A percentile compares a stretch with the other conserved stretches of the same genome.
Conservation (phyloP, 2,113 vertebrate genomes). For the Charadrius vociferus region DNA sequence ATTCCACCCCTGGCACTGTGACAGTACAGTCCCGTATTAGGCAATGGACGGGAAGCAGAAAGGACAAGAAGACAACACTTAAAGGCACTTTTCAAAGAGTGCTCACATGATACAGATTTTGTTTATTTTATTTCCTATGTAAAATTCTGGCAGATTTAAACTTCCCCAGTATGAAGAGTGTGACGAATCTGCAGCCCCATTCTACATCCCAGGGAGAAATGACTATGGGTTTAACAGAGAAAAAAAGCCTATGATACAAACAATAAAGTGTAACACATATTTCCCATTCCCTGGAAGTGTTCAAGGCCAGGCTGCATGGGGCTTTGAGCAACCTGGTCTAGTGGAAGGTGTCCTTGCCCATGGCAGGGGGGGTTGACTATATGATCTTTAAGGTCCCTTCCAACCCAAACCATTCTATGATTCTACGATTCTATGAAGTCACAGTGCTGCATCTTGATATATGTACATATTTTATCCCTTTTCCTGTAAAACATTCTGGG, state of each 20-base stretch:
- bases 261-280: not conserved
- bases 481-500: not conserved
- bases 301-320: not conserved
- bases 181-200: not conserved
- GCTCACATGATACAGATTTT: not conserved
- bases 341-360: not conserved
- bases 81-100: not conserved
- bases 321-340: not conserved
- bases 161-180: not conserved
- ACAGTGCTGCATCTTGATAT: not conserved
- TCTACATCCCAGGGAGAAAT: not conserved
- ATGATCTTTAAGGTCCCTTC: not conserved
- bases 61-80: not conserved
- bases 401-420: not conserved
- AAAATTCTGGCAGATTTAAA: not conserved
- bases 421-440: not conserved
- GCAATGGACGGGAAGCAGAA: not conserved
- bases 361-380: not conserved
- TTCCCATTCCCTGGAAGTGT: not conserved
- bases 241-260: not conserved
- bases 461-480: not conserved
- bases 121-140: not conserved
- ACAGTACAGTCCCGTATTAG: not conserved
- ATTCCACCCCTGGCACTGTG: not conserved
- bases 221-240: not conserved